These are phyloP conservation scores for Blastobasis lacticolella DNA, from an alignment of 2,888 invertebrate genomes.

Conservation along the genomic window DNA sequence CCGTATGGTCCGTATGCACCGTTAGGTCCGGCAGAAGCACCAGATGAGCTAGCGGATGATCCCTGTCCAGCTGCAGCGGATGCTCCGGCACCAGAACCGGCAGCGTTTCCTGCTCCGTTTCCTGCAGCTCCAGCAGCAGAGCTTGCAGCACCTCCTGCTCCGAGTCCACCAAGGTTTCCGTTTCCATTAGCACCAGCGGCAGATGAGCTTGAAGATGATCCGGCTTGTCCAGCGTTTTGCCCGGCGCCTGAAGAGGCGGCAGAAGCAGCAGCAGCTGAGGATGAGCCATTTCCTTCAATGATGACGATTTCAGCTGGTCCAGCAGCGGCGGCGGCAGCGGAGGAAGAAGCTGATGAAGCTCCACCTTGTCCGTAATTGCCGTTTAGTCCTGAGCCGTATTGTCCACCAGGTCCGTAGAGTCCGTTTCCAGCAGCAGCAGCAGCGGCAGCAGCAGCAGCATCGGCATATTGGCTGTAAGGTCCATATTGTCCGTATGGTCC, in stretches of 20 bases:
- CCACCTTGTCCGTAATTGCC: slow-evolving; percentile 2
- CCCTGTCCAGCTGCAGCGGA: background rate
- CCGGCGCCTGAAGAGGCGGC: background rate
- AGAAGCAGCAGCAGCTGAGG: background rate
- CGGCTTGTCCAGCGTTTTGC: background rate
- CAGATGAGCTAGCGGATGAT: background rate
- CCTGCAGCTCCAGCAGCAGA: background rate
- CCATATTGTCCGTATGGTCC: background rate
- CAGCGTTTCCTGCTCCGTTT: background rate
- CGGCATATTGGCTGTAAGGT: slow-evolving; percentile 1
- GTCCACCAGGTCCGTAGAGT: slow-evolving; percentile 1
- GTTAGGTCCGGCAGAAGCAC: background rate
- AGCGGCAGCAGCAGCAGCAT: slow-evolving; percentile 5
- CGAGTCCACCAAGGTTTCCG: background rate
- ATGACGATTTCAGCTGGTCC: background rate
- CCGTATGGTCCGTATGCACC: background rate
- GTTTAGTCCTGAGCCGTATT: background rate
- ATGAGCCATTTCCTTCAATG: background rate
- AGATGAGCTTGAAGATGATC: background rate
- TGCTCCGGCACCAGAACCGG: background rate
- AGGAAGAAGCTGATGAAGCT: background rate
- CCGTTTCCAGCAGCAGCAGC: slow-evolving; percentile 1
- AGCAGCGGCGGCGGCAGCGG: slow-evolving; percentile 4
- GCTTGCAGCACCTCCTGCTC: background rate
- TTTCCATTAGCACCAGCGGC: background rate